Conservation (phyloP, 2,113 vertebrate genomes). For the Penelope pileata region DNA sequence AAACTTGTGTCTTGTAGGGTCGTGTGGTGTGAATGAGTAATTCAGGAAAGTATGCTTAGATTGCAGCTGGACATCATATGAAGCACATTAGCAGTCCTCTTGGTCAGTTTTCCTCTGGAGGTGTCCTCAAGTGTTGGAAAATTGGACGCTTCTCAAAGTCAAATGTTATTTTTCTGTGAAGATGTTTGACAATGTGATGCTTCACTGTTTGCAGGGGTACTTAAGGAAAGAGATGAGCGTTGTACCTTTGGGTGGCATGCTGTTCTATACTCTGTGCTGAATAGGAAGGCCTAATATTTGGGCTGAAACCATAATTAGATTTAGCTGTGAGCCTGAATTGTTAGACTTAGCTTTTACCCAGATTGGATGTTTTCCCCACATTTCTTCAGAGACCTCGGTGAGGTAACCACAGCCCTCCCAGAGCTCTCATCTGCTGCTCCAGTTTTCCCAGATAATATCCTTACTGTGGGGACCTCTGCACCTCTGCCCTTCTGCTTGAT, state of each 20-base stretch:
- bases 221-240: background rate
- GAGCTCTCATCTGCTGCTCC: background rate
- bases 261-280: background rate
- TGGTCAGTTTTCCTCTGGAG: background rate
- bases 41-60: background rate
- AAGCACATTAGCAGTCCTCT: rapidly evolving
- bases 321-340: background rate
- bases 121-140: background rate
- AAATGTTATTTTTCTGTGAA: background rate
- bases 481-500: background rate
- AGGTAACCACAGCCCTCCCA: background rate
- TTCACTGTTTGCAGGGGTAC: background rate
- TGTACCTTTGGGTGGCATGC: background rate
- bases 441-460: background rate
- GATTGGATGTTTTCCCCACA: background rate
- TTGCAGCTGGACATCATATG: background rate
- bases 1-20: background rate
- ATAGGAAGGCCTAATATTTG: background rate
- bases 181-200: background rate
- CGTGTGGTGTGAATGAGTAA: background rate
- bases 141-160: background rate
- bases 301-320: background rate
- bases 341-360: background rate
- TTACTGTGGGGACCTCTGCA: background rate
- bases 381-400: background rate